Evolutionary conservation across 1,140 invertebrate genomes (phyloP).

Genomic region (Apis dorsata): DNA sequence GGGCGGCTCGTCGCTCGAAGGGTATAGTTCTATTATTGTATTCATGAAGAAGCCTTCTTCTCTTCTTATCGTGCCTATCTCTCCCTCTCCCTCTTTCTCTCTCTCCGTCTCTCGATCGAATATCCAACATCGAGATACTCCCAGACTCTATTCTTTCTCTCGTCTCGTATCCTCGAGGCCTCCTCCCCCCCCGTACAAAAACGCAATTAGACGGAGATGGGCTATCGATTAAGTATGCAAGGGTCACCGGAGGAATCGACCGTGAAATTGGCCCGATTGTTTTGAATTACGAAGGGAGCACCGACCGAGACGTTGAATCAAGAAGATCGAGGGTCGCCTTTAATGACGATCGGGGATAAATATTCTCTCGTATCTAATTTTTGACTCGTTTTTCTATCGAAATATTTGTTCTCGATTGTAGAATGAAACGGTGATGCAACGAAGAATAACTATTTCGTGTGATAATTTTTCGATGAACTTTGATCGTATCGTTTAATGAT

Average conservation of each 20-base stretch:
- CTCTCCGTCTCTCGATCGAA: not conserved
- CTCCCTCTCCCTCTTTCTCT: not conserved
- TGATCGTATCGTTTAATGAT: too few species aligned
- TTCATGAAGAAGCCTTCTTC: constrained; percentile 69
- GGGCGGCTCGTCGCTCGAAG: constrained; percentile 38
- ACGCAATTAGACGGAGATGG: constrained; percentile 70
- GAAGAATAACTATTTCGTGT: too few species aligned
- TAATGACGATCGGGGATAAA: constrained; percentile 14
- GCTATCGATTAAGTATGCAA: constrained; percentile 65
- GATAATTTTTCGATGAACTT: too few species aligned
- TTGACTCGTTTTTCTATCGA: not conserved
- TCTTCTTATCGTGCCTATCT: constrained; percentile 51
- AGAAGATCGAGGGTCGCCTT: not conserved
- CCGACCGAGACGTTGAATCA: not conserved
- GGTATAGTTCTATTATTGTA: constrained; percentile 69
- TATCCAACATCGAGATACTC: constrained; percentile 27
- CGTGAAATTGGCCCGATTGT: constrained; percentile 70
- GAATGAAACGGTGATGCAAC: too few species aligned
- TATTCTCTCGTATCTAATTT: not conserved
- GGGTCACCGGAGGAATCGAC: constrained; percentile 60
- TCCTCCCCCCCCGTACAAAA: constrained; percentile 56
- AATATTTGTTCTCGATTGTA: too few species aligned
- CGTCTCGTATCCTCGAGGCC: constrained; percentile 28
- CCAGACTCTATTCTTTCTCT: constrained; percentile 30
- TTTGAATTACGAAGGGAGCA: constrained; percentile 49